Percentiles rank a stretch among this genome's conserved stretches.
phyloP scores from a whole-genome alignment of 1,140 invertebrate genomes.

The Drosophila rufa region DNA sequence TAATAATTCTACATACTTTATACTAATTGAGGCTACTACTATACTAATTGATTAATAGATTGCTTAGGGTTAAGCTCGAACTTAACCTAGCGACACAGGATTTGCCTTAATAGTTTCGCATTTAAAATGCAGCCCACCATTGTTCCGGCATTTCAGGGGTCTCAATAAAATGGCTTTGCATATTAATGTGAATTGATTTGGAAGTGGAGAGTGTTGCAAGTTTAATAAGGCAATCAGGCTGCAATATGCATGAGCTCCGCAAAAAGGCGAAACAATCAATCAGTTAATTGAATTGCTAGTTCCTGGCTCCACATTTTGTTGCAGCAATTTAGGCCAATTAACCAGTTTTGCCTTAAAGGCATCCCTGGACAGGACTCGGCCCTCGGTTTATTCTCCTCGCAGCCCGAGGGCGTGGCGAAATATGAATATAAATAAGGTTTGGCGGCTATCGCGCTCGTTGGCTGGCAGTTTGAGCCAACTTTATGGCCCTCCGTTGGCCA shows the following conservation, averaged over 20 bases:
- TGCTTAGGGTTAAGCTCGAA: background rate
- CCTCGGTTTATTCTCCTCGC: background rate
- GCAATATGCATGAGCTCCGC: constrained; percentile 23
- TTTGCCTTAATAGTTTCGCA: constrained; percentile 11
- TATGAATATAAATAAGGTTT: constrained; percentile 35
- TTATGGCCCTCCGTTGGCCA: constrained; percentile 55
- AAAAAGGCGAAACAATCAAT: constrained; percentile 30
- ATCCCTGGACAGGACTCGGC: background rate
- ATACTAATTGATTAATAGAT: no score
- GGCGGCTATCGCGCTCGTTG: background rate
- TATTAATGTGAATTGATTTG: constrained; percentile 34
- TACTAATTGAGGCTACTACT: no score
- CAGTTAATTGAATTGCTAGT: constrained; percentile 22
- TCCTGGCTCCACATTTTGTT: no score
- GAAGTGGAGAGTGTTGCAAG: constrained; percentile 24
- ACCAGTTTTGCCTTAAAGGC: background rate
- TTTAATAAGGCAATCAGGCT: constrained; percentile 33
- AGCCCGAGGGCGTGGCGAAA: background rate
- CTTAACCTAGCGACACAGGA: background rate
- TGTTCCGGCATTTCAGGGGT: background rate
- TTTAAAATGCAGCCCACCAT: constrained; percentile 25
- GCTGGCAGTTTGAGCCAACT: constrained; percentile 43
- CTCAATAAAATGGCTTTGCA: constrained; percentile 2
- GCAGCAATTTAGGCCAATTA: constrained; percentile 15
- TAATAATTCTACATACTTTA: no score